Base-by-base conservation (phyloP, 2,888 invertebrate species). In the Folsomia candida region DNA sequence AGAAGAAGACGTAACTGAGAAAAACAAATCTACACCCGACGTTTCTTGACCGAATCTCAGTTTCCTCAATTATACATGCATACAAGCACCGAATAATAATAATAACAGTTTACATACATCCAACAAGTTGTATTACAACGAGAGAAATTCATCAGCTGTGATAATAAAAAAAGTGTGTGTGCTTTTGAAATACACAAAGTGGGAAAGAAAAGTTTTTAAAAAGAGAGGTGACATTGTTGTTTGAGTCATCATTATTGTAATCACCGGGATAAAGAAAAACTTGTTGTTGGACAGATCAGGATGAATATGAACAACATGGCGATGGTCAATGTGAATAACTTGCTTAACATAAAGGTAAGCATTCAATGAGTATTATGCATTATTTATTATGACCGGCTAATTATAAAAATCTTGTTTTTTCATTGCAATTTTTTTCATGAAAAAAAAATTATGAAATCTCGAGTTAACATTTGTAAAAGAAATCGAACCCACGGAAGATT, bases 271-370 rank as follows among this genome's bases (percentile, higher is more conserved):
- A 47, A 47, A 9, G 9, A 47, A 18, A 11, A 47, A 47, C 47
- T 11, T 9, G 9, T 47, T 47, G 47, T 47, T 47, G 47, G 47
- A 47, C 47, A 11, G 47, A 47, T 54, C 54, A 54, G n/a, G 11
- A 54, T 20, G 22, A 67, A 61, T 67, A 61, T 65, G 65, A 67
- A 85, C 80, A 83, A 82, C 81, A 88, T 88, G 89, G 92, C 93
- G 86, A 94, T 94, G 91, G 93, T 94, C 86, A 94, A 93, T 88
- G 92, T 94, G 91, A 94, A 93, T 88, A 95, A 93, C 88, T 89
- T 96, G 83, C 89, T 96, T 83, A 96, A 94, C 87, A 95, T 94
- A 84, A 99, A 98, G n/a, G n/a, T n/a, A n/a, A n/a, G n/a, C n/a
- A n/a, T n/a, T n/a, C n/a, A n/a, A n/a, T n/a, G n/a, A n/a, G n/a